phyloP scores from a whole-genome alignment of 2,888 invertebrate genomes.

The Reticulitermes lucifugus region DNA sequence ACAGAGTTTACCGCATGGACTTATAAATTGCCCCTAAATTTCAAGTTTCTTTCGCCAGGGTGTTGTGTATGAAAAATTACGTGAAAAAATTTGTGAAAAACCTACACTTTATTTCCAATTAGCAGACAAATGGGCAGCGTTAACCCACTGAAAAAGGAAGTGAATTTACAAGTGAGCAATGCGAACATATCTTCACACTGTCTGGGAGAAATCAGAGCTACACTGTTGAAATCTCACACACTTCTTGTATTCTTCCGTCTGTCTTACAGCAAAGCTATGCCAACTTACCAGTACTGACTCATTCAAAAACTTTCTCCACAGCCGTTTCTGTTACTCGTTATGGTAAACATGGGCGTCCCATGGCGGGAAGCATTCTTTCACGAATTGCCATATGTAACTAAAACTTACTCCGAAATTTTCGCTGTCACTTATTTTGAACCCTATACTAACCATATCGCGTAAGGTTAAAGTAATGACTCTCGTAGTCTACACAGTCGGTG shows the following conservation, averaged over 20 bases:
- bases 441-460: background rate
- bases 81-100: background rate
- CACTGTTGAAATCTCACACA: constrained; percentile 18
- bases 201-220: constrained; percentile 15
- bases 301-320: background rate
- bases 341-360: constrained; percentile 18
- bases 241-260: constrained; percentile 1
- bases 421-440: background rate
- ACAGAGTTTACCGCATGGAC: background rate
- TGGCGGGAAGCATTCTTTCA: background rate
- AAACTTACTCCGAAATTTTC: background rate
- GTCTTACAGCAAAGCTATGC: constrained; percentile 12
- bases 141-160: constrained; percentile 6
- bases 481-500: background rate
- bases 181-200: background rate
- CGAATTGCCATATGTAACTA: constrained; percentile 1
- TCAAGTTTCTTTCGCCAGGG: background rate
- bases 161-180: constrained; percentile 15
- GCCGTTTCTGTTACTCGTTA: background rate
- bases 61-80: background rate
- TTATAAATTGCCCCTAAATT: background rate
- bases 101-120: background rate
- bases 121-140: background rate
- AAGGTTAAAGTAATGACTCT: background rate
- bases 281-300: constrained; percentile 9